Base-by-base conservation (phyloP, 2,113 vertebrate genomes). In the Cynoglossus semilaevis region DNA sequence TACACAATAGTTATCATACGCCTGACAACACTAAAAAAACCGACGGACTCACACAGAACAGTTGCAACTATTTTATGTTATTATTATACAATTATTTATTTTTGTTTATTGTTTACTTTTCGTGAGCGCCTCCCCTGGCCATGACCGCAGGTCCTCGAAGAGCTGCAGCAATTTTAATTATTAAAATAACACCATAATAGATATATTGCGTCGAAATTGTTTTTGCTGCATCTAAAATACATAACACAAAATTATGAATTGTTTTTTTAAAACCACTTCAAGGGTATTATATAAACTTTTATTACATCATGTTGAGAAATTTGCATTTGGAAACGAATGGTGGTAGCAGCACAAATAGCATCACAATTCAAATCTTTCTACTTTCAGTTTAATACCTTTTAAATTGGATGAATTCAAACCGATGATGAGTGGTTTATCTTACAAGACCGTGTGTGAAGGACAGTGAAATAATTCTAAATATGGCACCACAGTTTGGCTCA, bases 361-460 rank as follows among this genome's bases (percentile, higher is more conserved):
- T 9, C 58, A 42, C 11, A 41, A 37, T 35, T 51, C 42, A 37
- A 50, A 38, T 29, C 22, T 29, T 29, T n/a, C n/a, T 29, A 29
- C 22, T 29, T 29, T 29, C 47, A 38, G 67, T 47, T 62, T 76
- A 74, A 54, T 51, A 18, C 48, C 46, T 55, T n/a, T 42, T n/a
- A 74, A 19, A 53, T 60, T 53, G 55, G 6, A 70, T 67, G 47
- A 74, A 41, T 51, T 45, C 15, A 70, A 83, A 74, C 67, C 45
- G 45, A 49, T 43, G 57, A 75, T 13, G 54, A 50, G 48, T 49
- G 47, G 73, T 80, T 62, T 67, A 74, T 85, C 72, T 74, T 77
- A 83, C 80, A 84, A 72, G 58, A 51, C 51, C 72, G 63, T 43
- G 63, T 55, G n/a, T 65, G 51, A 66, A 58, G 70, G 52, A 68